These are phyloP conservation scores for Ceratoteleas bidentatus DNA, from an alignment of 1,140 invertebrate species.

Conservation along the genomic window DNA sequence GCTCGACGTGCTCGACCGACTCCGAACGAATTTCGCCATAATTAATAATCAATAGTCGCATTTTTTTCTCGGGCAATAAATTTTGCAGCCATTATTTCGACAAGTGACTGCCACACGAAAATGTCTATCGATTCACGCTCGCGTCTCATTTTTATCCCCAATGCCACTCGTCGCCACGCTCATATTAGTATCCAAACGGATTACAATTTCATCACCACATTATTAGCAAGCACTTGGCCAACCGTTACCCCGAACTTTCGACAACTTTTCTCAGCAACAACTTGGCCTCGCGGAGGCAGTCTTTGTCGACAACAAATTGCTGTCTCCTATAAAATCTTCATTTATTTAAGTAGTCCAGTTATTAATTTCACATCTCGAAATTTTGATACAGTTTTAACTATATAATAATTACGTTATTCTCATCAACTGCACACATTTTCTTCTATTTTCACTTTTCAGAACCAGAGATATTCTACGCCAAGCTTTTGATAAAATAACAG, in stretches of 20 bases:
- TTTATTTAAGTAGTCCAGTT: not conserved
- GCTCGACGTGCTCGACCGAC: no score
- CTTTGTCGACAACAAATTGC: conserved; percentile 7
- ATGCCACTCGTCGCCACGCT: conserved; percentile 3
- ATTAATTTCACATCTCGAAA: no score
- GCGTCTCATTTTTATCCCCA: conserved; percentile 5
- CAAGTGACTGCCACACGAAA: conserved; percentile 27
- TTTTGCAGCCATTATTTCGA: conserved; percentile 43
- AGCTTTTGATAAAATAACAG: no score
- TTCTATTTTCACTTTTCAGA: no score
- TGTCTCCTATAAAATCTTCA: no score
- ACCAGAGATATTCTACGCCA: no score
- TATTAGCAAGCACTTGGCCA: no score
- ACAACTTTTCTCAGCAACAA: no score
- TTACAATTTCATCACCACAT: conserved; percentile 16
- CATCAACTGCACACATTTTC: no score
- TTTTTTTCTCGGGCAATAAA: conserved; percentile 28
- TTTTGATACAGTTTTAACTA: no score
- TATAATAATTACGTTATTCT: no score
- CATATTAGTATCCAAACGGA: conserved; percentile 25
- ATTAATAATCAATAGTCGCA: conserved; percentile 51
- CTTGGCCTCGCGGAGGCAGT: not conserved
- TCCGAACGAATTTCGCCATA: not conserved
- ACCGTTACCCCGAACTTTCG: no score
- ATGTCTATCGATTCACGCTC: conserved; percentile 27